Evolutionary conservation across 2,113 vertebrate genomes (phyloP).

Genomic region (Plectropomus leopardus): DNA sequence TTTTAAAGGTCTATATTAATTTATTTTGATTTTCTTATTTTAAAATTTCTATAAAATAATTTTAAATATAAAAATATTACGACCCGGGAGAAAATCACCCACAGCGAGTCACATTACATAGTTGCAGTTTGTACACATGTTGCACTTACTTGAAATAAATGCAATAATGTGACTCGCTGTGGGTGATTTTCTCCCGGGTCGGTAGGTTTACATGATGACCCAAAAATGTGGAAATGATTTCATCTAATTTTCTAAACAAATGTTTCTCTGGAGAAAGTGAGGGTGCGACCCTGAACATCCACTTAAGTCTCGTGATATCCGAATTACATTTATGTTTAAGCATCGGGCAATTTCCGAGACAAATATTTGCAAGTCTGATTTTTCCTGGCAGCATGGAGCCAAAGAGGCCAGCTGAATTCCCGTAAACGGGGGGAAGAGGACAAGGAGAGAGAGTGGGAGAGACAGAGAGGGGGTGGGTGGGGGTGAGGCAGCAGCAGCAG

Average conservation of each 20-base stretch:
- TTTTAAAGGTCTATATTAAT: no score
- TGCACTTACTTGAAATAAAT: neutral
- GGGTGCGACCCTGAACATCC: neutral
- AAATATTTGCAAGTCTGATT: constrained; percentile 51
- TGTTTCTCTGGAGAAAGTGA: neutral
- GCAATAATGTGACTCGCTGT: constrained; percentile 6
- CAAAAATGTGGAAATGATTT: neutral
- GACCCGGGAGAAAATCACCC: no score
- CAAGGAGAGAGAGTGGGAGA: neutral
- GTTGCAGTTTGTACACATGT: neutral
- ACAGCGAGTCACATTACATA: no score
- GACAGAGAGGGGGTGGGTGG: neutral
- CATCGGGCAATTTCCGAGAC: neutral
- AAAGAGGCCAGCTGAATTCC: constrained; percentile 70
- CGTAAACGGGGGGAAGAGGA: constrained; percentile 65
- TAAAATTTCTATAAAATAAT: no score
- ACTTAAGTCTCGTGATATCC: neutral
- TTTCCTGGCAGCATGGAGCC: constrained; percentile 61
- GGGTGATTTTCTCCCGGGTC: neutral
- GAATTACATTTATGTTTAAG: neutral
- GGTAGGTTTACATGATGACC: constrained; percentile 2
- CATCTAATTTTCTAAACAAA: neutral
- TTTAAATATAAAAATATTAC: no score
- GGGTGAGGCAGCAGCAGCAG: neutral
- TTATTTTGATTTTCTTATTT: no score